These are phyloP conservation scores for Corythornis madagascariensis DNA, from an alignment of 2,113 vertebrate species.

Conservation along the genomic window DNA sequence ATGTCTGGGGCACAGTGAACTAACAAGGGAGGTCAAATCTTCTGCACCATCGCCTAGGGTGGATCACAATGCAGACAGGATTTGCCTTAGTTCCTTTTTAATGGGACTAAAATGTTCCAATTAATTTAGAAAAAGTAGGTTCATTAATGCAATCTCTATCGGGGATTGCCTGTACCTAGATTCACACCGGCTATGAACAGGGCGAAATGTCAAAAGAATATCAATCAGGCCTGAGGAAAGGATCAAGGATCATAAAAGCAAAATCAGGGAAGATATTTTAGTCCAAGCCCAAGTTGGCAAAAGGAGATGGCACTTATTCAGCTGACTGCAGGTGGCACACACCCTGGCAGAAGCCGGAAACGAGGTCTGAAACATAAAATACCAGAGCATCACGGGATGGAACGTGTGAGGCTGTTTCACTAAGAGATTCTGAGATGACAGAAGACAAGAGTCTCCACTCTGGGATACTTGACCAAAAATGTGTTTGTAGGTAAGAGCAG, in stretches of 20 bases:
- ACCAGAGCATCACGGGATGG: not conserved
- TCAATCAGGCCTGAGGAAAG: not conserved
- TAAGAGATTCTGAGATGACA: not conserved
- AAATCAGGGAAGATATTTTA: not conserved
- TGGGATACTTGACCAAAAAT: not conserved
- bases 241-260: not conserved
- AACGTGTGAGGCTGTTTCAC: not conserved
- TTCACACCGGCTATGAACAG: not conserved
- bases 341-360: not conserved
- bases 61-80: not conserved
- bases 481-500: rapidly evolving
- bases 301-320: not conserved
- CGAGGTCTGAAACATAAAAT: not conserved
- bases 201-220: not conserved
- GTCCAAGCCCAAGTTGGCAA: not conserved
- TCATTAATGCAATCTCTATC: not conserved
- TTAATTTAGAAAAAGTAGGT: not conserved
- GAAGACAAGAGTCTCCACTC: not conserved
- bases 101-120: not conserved
- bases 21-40: not conserved
- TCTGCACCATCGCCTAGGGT: not conserved
- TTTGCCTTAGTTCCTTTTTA: not conserved
- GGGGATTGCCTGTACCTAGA: not conserved
- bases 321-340: not conserved
- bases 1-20: not conserved